Evolutionary conservation across 53 echinoderm and acorn worm genomes (phyloP).

Genomic region (Astropecten irregularis): DNA sequence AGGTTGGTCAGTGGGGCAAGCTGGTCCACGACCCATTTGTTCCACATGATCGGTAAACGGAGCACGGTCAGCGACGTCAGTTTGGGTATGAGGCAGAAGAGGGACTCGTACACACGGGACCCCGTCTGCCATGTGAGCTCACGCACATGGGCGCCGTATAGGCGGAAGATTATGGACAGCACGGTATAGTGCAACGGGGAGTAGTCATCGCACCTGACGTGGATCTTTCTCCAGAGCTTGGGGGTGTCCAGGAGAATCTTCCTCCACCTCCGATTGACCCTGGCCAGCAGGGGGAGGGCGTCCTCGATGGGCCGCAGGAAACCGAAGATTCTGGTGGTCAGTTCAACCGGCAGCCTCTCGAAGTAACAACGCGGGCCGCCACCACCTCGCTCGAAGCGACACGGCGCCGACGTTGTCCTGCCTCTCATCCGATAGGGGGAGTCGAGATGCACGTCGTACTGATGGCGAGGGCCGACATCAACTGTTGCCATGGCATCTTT

Average conservation of each 20-base stretch:
- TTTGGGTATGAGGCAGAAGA: constrained; percentile 79
- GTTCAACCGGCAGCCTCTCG: constrained; percentile 75
- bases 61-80: constrained; percentile 72
- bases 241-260: constrained; percentile 78
- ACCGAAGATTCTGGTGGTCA: constrained; percentile 77
- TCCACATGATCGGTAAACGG: constrained; percentile 87
- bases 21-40: constrained; percentile 78
- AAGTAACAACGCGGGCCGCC: constrained; percentile 62
- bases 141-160: constrained; percentile 79
- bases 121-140: constrained; percentile 83
- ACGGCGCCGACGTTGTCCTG: background rate
- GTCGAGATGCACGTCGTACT: background rate
- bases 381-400: constrained; percentile 17
- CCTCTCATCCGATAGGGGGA: background rate
- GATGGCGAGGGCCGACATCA: background rate
- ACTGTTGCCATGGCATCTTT: background rate
- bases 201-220: constrained; percentile 59
- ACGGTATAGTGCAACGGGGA: constrained; percentile 55
- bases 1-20: constrained; percentile 71
- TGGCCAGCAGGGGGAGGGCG: constrained; percentile 75
- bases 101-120: constrained; percentile 84
- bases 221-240: constrained; percentile 76
- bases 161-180: constrained; percentile 70
- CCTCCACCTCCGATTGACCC: constrained; percentile 85
- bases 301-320: constrained; percentile 84